Evolutionary conservation across 2,113 vertebrate genomes (phyloP).

Genomic region (Pao palembangensis): DNA sequence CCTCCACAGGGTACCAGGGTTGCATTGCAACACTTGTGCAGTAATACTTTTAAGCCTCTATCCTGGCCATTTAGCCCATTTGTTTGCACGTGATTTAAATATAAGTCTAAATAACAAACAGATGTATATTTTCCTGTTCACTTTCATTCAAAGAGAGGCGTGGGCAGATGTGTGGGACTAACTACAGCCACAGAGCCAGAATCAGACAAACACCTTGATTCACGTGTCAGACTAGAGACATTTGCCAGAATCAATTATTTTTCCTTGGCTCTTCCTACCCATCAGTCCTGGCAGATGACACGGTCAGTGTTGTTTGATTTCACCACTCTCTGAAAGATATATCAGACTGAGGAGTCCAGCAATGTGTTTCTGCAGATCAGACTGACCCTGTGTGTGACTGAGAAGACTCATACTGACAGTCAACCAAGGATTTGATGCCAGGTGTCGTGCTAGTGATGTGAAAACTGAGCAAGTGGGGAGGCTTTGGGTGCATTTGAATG

Average conservation of each 20-base stretch:
- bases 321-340: conserved; percentile 15
- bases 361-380: neutral
- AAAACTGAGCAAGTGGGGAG: too few relatives aligned
- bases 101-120: neutral
- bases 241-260: conserved; percentile 28
- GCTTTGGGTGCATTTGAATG: too few relatives aligned
- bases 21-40: conserved; percentile 7
- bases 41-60: conserved; percentile 9
- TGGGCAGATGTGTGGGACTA: neutral
- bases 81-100: neutral
- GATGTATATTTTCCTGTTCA: neutral
- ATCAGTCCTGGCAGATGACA: conserved; percentile 10
- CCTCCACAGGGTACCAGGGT: conserved; percentile 14
- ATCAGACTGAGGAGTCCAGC: neutral
- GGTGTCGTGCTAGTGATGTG: too few relatives aligned
- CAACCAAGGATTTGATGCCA: too few relatives aligned
- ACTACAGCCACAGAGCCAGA: neutral
- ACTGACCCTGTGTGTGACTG: conserved; percentile 2
- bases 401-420: too few relatives aligned
- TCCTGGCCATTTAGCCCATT: neutral
- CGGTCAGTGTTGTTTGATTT: conserved; percentile 21
- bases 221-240: neutral
- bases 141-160: neutral
- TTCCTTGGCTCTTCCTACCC: conserved; percentile 9
- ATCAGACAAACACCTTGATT: conserved; percentile 12